Base-by-base conservation (phyloP, 2,888 invertebrate genomes). In the Tenthredo distinguenda region DNA sequence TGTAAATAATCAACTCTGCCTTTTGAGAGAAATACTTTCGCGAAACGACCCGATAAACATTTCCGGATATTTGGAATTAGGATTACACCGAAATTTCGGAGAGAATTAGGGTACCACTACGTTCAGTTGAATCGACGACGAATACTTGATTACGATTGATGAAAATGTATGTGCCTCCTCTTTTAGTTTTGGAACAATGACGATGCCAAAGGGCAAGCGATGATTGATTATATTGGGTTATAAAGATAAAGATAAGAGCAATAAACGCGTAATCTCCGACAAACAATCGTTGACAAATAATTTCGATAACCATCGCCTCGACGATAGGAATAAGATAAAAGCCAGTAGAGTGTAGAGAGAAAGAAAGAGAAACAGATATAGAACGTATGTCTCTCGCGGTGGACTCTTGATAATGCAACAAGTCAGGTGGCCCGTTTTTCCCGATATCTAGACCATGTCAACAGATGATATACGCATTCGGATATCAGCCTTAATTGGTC, bases 181-280 rank as follows among this genome's bases (percentile, higher is more conserved):
- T 26, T 26, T 26, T 26, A 26, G 1, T 26, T 26, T 26, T 26
- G 1, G 26, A 26, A 26, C 26, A 50, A 50, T n/a, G n/a, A 50
- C 0, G n/a, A 50, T 50, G n/a, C 50, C 50, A 50, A 50, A 62
- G 10, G 1, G 10, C 26, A 5, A 68, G 34, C 31, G 1, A 68
- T 34, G 68, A 68, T 68, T 68, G 31, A 68, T 34, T 34, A 68
- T 68, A 68, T 68, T 68, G 68, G 68, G 34, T 18, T 68, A 34
- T 68, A 68, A 18, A 68, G 68, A 34, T 68, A 34, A 34, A 68
- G 68, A 68, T 68, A 68, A 26, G 31, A 34, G 12, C 26, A 68
- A 68, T 68, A 68, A 68, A 34, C 31, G 31, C 68, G 34, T 26
- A 68, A 68, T 68, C 34, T 68, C 15, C 6, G 68, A 68, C 18